Conservation (phyloP, 2,888 invertebrate genomes). For the Drosophila hamatofila region DNA sequence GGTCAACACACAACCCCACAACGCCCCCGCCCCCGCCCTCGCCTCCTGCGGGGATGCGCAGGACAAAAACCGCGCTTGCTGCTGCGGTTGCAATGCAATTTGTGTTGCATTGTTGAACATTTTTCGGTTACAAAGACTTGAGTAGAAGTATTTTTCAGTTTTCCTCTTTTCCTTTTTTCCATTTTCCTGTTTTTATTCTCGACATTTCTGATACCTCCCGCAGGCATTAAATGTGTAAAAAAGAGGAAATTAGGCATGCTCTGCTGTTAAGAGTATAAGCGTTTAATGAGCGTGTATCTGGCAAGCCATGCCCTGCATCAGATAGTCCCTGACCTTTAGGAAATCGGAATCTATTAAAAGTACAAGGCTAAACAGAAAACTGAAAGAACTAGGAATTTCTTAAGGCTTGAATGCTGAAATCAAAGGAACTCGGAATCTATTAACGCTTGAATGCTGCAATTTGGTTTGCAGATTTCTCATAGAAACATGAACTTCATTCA, state of each 20-base stretch:
- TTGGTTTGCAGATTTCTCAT: no score
- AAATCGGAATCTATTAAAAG: not conserved
- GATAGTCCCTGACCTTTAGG: not conserved
- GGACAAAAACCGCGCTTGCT: slow-evolving; percentile 64
- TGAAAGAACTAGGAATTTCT: no score
- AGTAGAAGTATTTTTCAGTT: slow-evolving; percentile 22
- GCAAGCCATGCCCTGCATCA: not conserved
- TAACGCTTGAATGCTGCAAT: no score
- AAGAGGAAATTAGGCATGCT: not conserved
- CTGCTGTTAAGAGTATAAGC: not conserved
- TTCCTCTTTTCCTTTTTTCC: not conserved
- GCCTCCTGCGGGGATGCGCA: not conserved
- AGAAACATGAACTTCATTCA: no score
- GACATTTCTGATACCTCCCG: slow-evolving; percentile 13
- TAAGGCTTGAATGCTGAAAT: not conserved
- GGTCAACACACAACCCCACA: slow-evolving; percentile 39
- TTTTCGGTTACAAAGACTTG: slow-evolving; percentile 38
- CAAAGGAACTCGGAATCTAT: no score
- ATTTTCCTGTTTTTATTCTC: not conserved
- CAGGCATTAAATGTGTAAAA: not conserved
- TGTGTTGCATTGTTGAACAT: slow-evolving; percentile 74
- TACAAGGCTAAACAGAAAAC: not conserved
- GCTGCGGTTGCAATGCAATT: slow-evolving; percentile 71
- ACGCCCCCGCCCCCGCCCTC: not conserved
- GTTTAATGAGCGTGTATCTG: slow-evolving; percentile 1